Conservation (phyloP, 2,113 vertebrate species). For the Carlito syrichta region DNA sequence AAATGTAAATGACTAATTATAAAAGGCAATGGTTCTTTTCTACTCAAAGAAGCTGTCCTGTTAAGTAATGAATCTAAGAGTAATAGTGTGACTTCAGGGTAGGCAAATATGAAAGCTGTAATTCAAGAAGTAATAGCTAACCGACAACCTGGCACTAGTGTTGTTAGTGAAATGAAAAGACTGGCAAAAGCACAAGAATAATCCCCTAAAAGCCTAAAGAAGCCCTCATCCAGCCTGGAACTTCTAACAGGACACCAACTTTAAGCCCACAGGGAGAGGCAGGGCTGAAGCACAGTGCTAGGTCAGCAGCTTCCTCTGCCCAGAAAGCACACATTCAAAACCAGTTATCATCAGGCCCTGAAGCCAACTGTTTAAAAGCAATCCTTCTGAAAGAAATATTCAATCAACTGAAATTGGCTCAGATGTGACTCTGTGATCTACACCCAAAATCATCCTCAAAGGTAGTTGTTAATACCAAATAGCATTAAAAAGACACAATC, state of each 20-base stretch:
- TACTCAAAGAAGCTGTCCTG: slow-evolving; percentile 30
- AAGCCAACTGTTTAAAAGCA: background rate
- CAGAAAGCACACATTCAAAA: accelerated
- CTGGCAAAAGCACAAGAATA: background rate
- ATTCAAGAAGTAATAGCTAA: slow-evolving; percentile 19
- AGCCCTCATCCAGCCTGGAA: accelerated
- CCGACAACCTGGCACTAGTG: background rate
- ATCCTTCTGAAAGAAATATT: background rate
- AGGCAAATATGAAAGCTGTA: background rate
- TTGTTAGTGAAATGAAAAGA: background rate
- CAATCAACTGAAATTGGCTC: background rate
- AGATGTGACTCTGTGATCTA: background rate
- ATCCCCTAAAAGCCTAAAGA: background rate
- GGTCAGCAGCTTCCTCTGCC: background rate
- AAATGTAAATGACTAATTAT: slow-evolving; percentile 59
- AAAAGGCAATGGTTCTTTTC: slow-evolving; percentile 32
- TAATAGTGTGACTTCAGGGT: slow-evolving; percentile 13
- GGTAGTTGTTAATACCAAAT: background rate
- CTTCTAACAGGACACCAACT: background rate
- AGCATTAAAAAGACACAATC: background rate
- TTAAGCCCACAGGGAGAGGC: background rate
- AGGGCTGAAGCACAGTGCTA: background rate
- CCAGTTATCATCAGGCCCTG: background rate
- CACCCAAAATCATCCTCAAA: background rate
- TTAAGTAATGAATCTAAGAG: slow-evolving; percentile 58